Conservation (phyloP, 2,888 invertebrate genomes). For the Scotopteryx bipunctaria region DNA sequence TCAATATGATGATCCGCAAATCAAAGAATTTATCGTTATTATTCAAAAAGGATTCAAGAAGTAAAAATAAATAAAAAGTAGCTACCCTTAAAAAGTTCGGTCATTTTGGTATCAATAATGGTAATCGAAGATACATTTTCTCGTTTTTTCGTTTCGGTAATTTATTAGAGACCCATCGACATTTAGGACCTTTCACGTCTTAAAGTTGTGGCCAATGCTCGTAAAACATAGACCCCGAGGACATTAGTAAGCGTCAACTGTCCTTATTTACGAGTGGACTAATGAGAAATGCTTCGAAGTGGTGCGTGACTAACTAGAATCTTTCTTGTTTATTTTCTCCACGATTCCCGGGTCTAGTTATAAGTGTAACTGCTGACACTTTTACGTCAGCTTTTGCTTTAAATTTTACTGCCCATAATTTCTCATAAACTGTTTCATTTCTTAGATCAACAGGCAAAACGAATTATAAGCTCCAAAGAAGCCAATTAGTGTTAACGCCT, state of each 20-base stretch:
- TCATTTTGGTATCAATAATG: slow-evolving; percentile 44
- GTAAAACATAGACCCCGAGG: slow-evolving; percentile 67
- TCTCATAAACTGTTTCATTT: background rate
- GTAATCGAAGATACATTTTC: slow-evolving; percentile 51
- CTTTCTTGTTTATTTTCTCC: slow-evolving; percentile 20
- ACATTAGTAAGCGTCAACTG: slow-evolving; percentile 74
- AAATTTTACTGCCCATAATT: background rate
- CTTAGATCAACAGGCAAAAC: too few species aligned
- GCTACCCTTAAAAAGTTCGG: background rate
- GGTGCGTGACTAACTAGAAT: slow-evolving; percentile 56
- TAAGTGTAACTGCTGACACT: background rate
- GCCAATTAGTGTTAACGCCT: too few species aligned
- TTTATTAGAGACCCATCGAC: slow-evolving; percentile 55
- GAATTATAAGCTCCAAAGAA: too few species aligned
- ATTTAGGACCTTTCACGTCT: slow-evolving; percentile 52
- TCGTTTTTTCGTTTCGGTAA: slow-evolving; percentile 43
- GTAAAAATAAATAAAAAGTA: too few species aligned
- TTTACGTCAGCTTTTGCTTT: background rate
- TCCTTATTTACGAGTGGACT: slow-evolving; percentile 73
- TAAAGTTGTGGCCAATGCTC: slow-evolving; percentile 63
- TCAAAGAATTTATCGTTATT: too few species aligned
- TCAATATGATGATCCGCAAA: too few species aligned
- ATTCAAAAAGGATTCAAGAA: too few species aligned
- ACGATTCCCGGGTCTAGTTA: slow-evolving; percentile 10
- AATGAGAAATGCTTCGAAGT: slow-evolving; percentile 68